These are phyloP conservation scores for Drosophila paramelanica DNA, from an alignment of 2,888 invertebrate genomes.

Conservation along the genomic window DNA sequence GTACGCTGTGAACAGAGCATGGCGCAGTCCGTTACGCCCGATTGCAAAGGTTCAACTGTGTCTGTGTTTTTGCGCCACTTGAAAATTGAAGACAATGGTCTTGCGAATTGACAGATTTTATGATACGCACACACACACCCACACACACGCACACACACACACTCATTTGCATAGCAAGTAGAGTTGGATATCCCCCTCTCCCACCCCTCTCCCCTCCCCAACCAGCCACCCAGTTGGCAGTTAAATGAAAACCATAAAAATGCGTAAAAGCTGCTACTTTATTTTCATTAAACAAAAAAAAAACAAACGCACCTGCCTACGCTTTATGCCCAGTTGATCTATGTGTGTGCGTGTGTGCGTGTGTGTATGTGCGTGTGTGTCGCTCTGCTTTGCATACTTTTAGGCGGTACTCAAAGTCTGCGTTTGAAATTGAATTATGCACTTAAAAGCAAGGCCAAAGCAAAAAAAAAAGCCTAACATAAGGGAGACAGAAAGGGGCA, in stretches of 20 bases:
- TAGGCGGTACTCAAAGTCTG: constrained; percentile 63
- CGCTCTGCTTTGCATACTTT: constrained; percentile 71
- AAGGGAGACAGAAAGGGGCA: background rate
- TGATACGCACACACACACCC: constrained; percentile 31
- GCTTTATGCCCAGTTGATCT: constrained; percentile 56
- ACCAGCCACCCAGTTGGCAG: constrained; percentile 56
- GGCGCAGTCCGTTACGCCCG: background rate
- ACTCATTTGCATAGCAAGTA: constrained; percentile 71
- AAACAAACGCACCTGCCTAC: constrained; percentile 27
- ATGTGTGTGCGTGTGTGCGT: constrained; percentile 34
- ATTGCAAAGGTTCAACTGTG: background rate
- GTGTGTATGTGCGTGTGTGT: background rate
- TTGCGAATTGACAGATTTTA: constrained; percentile 75
- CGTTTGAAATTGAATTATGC: constrained; percentile 74
- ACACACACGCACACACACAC: constrained; percentile 8
- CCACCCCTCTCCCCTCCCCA: background rate
- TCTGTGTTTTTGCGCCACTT: constrained; percentile 6
- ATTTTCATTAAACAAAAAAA: constrained; percentile 66
- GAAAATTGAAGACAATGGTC: constrained; percentile 72
- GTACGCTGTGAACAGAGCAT: background rate
- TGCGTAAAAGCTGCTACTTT: constrained; percentile 78
- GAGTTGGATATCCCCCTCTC: constrained; percentile 10
- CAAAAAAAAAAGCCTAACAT: no score
- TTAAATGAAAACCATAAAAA: constrained; percentile 74
- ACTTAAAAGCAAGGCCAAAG: constrained; percentile 57